Base-by-base conservation (phyloP, 2,113 vertebrate species). In the Donacobius atricapilla region DNA sequence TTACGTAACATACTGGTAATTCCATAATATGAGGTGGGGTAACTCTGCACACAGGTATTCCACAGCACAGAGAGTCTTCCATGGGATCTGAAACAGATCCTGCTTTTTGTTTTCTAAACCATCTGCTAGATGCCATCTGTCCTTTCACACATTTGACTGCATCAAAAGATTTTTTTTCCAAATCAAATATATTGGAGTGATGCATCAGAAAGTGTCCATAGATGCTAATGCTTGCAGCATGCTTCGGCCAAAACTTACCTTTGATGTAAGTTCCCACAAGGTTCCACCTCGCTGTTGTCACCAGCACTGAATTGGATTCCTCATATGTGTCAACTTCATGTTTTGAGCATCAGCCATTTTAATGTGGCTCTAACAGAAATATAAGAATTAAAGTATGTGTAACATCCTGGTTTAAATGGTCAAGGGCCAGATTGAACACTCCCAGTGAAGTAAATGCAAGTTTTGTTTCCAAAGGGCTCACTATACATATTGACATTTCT, bases 1-100 rank as follows among this genome's bases (percentile, higher is more conserved):
- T 93, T 95, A 60, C 1, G 1, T 87, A 95, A 93, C 6, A 31
- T 33, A 72, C 65, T 68, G 20, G 91, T 93, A 85, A 91, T 77
- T 70, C 84, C 39, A 40, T 89, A 78, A 71, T 95, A 94, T 85
- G 65, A 95, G 70, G 78, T 83, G 89, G 89, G 66, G 78, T 96
- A 94, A 88, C 27, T 79, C 31, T 66, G 70, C 57, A 53, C 17
- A 69, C n/a, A 69, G 35, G 54, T 64, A 82, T 96, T 95, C 71
- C 70, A 83, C 12, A 80, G 66, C 13, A 48, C 24, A 54, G 30
- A 40, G 57, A 89, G 33, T 77, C 75, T 87, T 85, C 35, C 1
- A 2, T 10, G 68, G 83, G 12, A 83, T 65, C 63, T 83, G 82
- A 91, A 94, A 76, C 39, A 86, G 35, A 72, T 80, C 27, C 75